phyloP scores from a whole-genome alignment of 2,888 invertebrate genomes.

The Xestoiulus laeticollis region DNA sequence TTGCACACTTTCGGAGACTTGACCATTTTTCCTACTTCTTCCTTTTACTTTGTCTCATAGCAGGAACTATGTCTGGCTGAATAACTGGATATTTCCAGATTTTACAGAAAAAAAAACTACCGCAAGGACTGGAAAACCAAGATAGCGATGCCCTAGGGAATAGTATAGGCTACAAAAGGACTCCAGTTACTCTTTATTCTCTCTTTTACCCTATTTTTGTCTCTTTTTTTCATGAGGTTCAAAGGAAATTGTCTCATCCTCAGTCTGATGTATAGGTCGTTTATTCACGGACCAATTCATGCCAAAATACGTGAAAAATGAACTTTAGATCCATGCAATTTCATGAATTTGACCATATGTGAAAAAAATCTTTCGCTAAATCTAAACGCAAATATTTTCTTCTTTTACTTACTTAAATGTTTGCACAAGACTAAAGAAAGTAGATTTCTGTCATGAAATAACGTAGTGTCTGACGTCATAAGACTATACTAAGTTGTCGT shows the following conservation, averaged over 20 bases:
- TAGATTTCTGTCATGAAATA: no score
- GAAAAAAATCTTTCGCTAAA: background rate
- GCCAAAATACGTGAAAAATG: slow-evolving; percentile 13
- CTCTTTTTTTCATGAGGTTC: background rate
- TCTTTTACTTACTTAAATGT: background rate
- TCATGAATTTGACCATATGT: slow-evolving; percentile 9
- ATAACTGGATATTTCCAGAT: slow-evolving; percentile 12
- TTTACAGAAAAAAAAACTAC: slow-evolving; percentile 2
- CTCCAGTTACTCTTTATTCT: slow-evolving; percentile 15
- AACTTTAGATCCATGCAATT: background rate
- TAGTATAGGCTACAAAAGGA: background rate
- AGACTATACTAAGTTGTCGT: no score
- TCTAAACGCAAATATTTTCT: slow-evolving; percentile 4
- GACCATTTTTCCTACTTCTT: background rate
- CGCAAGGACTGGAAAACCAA: slow-evolving; percentile 13
- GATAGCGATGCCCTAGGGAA: background rate
- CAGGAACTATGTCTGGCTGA: background rate
- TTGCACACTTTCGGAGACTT: slow-evolving; percentile 22
- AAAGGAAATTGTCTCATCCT: slow-evolving; percentile 10
- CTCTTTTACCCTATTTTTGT: background rate
- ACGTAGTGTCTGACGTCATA: background rate
- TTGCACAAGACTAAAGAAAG: no score
- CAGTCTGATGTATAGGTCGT: background rate
- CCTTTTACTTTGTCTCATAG: background rate
- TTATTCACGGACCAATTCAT: slow-evolving; percentile 16